Base-by-base conservation (phyloP, 2,797 vertebrate species). In the Arctocebus calabarensis region DNA sequence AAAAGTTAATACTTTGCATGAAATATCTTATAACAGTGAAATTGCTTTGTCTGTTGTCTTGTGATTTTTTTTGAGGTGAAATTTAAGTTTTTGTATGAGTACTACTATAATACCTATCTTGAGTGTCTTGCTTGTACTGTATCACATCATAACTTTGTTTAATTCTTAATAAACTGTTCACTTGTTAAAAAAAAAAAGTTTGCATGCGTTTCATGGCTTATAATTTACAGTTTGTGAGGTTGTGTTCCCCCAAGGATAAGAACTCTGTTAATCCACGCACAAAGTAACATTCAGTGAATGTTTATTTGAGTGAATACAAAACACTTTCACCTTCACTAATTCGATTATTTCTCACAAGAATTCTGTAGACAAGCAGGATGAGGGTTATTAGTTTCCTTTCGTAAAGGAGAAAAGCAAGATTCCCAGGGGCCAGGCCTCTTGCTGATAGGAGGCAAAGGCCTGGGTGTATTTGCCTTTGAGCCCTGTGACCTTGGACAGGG, bases 281-380 rank as follows among this genome's bases (percentile, higher is more conserved):
- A 68, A 79, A 40, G 22, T 12, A 57, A 77, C 43, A 37, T 70
- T 55, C 9, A 25, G 84, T 16, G 40, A 61, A 84, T 32, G 66
- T 95, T 52, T 73, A 68, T 62, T 84, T 73, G 64, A 95, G 83
- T 82, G 75, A 96, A 91, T 48, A 73, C 81, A 61, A 90, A 94
- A 75, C 37, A 32, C 92, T 82, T 89, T 93, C 55, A 45, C 75
- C 71, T 89, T 94, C 70, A 4, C 16, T 81, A 68, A 70, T 48
- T 45, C 78, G 73, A 17, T 52, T 81, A 29, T 73, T 89, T 91
- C 91, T 97, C 89, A 52, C 11, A 59, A 40, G 68, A 32, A 0
- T 74, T 77, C 55, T 25, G 52, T 17, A 87, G 66, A 78, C 48
- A 78, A 82, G 71, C 27, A 45, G 45, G 37, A 48, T 13, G 32